These are phyloP conservation scores for Siphamia tubifer DNA, from an alignment of 2,113 vertebrate species.

Conservation along the genomic window DNA sequence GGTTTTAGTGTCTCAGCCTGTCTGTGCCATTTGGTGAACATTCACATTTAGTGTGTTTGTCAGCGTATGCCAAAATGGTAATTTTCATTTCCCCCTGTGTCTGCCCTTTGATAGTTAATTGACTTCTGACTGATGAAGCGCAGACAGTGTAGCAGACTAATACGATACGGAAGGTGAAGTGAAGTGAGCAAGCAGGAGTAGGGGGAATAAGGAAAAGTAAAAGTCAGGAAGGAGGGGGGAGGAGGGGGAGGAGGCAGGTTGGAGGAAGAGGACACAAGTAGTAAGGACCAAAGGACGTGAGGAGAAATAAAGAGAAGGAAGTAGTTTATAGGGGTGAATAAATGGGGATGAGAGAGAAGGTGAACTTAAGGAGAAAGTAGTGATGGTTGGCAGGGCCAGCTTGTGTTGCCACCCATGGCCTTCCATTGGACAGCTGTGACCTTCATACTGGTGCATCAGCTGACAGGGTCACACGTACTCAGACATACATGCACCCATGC, in stretches of 20 bases:
- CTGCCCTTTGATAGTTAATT: constrained; percentile 40
- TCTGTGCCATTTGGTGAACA: background rate
- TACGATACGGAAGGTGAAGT: constrained; percentile 22
- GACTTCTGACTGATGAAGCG: constrained; percentile 52
- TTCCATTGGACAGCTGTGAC: constrained; percentile 51
- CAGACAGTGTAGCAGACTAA: constrained; percentile 27
- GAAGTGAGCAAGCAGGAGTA: background rate
- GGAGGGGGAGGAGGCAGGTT: background rate
- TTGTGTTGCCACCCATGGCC: constrained; percentile 49
- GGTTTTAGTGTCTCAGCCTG: background rate
- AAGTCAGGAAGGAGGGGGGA: background rate
- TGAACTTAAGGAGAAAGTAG: constrained; percentile 42
- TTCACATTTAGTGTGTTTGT: constrained; percentile 34
- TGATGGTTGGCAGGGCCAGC: constrained; percentile 48
- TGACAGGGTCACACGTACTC: constrained; percentile 1
- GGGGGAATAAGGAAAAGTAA: background rate
- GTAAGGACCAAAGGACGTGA: constrained; percentile 9
- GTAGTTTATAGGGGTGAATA: background rate
- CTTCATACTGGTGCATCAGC: constrained; percentile 33
- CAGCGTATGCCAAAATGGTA: constrained; percentile 25
- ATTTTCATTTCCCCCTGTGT: constrained; percentile 11
- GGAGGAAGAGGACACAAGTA: constrained; percentile 2
- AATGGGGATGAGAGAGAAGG: constrained; percentile 29
- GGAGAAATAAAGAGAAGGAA: constrained; percentile 1
- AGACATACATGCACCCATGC: background rate